Conservation (phyloP, 2,888 invertebrate genomes). For the Halocaridina rubra region DNA sequence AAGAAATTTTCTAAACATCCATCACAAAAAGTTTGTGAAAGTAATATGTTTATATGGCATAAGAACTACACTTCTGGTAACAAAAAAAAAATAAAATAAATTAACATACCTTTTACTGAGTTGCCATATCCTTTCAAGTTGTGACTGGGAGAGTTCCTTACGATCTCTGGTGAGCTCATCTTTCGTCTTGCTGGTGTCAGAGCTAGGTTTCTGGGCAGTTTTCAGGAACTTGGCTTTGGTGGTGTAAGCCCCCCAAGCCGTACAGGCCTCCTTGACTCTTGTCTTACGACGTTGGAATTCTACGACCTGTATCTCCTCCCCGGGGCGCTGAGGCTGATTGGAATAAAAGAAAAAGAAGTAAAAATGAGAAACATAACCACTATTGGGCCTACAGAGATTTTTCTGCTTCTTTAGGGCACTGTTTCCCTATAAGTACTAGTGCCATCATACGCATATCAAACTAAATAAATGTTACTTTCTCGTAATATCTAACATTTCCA, state of each 20-base stretch:
- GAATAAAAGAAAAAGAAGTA: background rate
- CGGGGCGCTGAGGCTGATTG: background rate
- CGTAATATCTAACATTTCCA: no score
- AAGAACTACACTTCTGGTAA: no score
- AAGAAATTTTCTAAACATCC: no score
- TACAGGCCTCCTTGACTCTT: slow-evolving; percentile 33
- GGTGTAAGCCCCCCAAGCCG: slow-evolving; percentile 37
- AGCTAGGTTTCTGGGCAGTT: background rate
- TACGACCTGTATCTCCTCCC: slow-evolving; percentile 34
- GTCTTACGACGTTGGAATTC: slow-evolving; percentile 23
- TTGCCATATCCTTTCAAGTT: slow-evolving; percentile 46
- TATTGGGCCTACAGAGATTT: no score
- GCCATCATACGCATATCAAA: no score
- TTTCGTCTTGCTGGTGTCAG: slow-evolving; percentile 4
- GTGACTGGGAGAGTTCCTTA: slow-evolving; percentile 28
- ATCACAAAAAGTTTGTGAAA: no score
- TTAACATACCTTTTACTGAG: slow-evolving; percentile 39
- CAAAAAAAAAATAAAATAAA: no score
- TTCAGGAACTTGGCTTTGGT: slow-evolving; percentile 28
- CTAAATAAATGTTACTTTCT: no score
- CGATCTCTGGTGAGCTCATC: slow-evolving; percentile 29
- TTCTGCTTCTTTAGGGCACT: no score
- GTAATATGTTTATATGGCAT: no score
- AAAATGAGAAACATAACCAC: no score
- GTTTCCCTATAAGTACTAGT: no score